These are phyloP conservation scores for Choristoneura fumiferana DNA, from an alignment of 1,140 invertebrate species.

Conservation along the genomic window DNA sequence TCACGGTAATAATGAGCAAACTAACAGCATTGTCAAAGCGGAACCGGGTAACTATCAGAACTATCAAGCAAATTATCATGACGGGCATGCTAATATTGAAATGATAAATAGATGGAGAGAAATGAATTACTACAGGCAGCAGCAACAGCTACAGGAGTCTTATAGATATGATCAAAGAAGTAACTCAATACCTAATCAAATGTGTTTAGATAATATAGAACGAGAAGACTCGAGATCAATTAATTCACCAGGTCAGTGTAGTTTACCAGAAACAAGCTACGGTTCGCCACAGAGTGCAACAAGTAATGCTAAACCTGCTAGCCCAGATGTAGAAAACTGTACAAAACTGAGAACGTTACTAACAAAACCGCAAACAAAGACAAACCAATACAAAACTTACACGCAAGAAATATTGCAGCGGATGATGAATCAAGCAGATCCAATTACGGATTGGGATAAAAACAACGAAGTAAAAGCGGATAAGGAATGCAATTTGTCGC, in stretches of 20 bases:
- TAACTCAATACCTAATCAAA: conserved; percentile 27
- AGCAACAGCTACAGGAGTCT: conserved; percentile 35
- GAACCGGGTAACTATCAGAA: conserved; percentile 54
- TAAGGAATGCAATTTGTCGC: conserved; percentile 56
- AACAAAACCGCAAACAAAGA: conserved; percentile 39
- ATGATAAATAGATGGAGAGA: conserved; percentile 59
- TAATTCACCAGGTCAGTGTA: conserved; percentile 56
- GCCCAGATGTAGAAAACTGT: conserved; percentile 46
- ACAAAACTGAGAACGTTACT: conserved; percentile 47
- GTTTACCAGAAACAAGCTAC: conserved; percentile 52
- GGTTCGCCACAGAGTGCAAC: conserved; percentile 55
- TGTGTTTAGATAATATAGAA: conserved; percentile 30
- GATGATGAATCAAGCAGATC: conserved; percentile 40
- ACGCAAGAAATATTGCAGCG: conserved; percentile 46
- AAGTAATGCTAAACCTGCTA: conserved; percentile 43
- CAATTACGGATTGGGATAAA: conserved; percentile 52
- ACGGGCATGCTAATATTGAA: conserved; percentile 42
- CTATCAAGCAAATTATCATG: conserved; percentile 44
- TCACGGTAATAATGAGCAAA: conserved; percentile 30
- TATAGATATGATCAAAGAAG: conserved; percentile 42
- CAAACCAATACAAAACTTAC: conserved; percentile 47
- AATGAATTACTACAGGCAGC: conserved; percentile 52
- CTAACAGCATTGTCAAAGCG: conserved; percentile 44
- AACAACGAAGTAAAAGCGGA: conserved; percentile 39
- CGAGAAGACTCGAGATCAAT: conserved; percentile 44